Evolutionary conservation across 37 sponge, comb jelly and placozoan species (phyloP).

Genomic region (Oopsacas minuta): DNA sequence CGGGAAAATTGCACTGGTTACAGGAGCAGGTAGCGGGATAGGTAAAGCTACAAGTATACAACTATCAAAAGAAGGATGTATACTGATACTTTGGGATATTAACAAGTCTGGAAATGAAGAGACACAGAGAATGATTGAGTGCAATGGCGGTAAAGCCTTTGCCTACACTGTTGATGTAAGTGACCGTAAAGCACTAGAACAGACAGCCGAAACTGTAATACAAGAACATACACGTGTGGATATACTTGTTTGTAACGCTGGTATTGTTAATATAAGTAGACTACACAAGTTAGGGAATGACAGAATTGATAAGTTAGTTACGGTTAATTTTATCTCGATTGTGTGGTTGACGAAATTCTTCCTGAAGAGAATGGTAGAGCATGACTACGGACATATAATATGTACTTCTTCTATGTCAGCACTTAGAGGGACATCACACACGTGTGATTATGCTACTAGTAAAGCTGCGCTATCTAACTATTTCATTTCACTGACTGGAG

Average conservation of each 20-base stretch:
- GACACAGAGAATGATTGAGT: neutral
- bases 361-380: neutral
- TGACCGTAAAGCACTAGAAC: neutral
- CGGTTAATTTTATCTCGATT: neutral
- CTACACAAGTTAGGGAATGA: neutral
- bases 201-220: neutral
- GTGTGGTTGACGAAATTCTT: neutral
- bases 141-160: neutral
- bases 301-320: neutral
- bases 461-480: neutral
- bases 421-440: slow-evolving; percentile 1
- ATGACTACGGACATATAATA: neutral
- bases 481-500: neutral
- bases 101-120: neutral
- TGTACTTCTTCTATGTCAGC: neutral
- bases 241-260: neutral
- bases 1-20: neutral
- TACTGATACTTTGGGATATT: neutral
- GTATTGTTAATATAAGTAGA: neutral
- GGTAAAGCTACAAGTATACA: neutral
- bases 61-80: neutral
- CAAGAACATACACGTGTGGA: neutral
- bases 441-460: neutral
- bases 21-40: neutral
- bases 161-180: neutral